A percentile compares a stretch with the other conserved stretches of the same genome.
phyloP scores from a whole-genome alignment of 2,113 vertebrate genomes.

The Psittacara wagleri region DNA sequence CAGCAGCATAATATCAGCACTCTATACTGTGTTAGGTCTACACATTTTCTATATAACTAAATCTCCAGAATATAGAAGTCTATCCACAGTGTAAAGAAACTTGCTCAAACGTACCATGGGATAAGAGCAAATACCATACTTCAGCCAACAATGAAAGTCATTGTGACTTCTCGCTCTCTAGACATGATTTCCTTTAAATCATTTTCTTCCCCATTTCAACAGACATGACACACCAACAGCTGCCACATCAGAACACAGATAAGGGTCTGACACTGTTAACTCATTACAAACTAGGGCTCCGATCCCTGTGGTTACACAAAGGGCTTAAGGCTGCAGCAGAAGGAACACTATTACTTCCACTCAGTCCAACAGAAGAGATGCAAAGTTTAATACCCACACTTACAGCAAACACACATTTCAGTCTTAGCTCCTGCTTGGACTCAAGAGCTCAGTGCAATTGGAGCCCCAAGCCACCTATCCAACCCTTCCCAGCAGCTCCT shows the following conservation, averaged over 20 bases:
- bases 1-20: not conserved
- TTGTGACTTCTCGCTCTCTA: not conserved
- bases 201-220: conserved; percentile 2
- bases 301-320: not conserved
- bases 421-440: not conserved
- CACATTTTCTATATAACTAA: not conserved
- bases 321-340: not conserved
- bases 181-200: not conserved
- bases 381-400: not conserved
- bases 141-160: not conserved
- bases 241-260: not conserved
- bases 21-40: not conserved
- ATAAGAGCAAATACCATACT: not conserved
- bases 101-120: not conserved
- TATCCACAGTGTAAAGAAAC: not conserved
- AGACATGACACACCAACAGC: not conserved
- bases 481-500: not conserved
- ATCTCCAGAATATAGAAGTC: not conserved
- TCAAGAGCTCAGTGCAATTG: not conserved
- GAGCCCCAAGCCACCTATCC: not conserved
- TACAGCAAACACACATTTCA: not conserved
- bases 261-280: not conserved
- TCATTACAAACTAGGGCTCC: not conserved
- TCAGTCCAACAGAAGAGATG: not conserved
- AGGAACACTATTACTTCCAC: not conserved